Conservation (phyloP, 2,888 invertebrate genomes). For the Pollenia angustigena region DNA sequence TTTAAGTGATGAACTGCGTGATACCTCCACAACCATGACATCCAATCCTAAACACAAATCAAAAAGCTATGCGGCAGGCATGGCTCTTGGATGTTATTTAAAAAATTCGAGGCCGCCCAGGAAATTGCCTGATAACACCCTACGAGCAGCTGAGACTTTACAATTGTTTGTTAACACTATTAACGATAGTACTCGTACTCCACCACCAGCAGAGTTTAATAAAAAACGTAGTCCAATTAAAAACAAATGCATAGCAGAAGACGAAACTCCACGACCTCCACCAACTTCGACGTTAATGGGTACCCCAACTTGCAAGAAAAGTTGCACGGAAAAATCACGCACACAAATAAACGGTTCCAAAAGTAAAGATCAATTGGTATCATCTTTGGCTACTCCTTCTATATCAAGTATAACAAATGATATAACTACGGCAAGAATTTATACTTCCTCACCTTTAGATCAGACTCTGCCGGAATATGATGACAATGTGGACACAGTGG, state of each 20-base stretch:
- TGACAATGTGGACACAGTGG: slow-evolving; percentile 60
- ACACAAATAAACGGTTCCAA: slow-evolving; percentile 34
- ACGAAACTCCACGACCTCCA: slow-evolving; percentile 57
- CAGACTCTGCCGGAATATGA: slow-evolving; percentile 64
- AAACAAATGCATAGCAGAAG: slow-evolving; percentile 66
- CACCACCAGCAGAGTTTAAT: slow-evolving; percentile 54
- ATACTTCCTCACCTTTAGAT: slow-evolving; percentile 65
- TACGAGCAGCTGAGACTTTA: slow-evolving; percentile 58
- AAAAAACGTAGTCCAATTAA: slow-evolving; percentile 62
- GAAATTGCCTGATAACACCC: slow-evolving; percentile 57
- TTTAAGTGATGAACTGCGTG: slow-evolving; percentile 36
- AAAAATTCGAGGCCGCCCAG: slow-evolving; percentile 17
- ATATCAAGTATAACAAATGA: slow-evolving; percentile 57
- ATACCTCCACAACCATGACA: neutral
- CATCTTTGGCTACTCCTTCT: slow-evolving; percentile 46
- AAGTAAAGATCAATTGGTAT: slow-evolving; percentile 58
- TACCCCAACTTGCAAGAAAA: slow-evolving; percentile 56
- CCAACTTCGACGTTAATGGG: slow-evolving; percentile 45
- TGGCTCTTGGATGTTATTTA: slow-evolving; percentile 22
- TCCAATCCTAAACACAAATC: slow-evolving; percentile 27
- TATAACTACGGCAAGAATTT: slow-evolving; percentile 60
- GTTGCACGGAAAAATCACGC: slow-evolving; percentile 44
- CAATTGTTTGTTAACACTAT: slow-evolving; percentile 61
- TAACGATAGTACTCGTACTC: slow-evolving; percentile 47
- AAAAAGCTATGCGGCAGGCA: slow-evolving; percentile 26